phyloP scores from a whole-genome alignment of 2,113 vertebrate genomes.

The Tachysurus fulvidraco region DNA sequence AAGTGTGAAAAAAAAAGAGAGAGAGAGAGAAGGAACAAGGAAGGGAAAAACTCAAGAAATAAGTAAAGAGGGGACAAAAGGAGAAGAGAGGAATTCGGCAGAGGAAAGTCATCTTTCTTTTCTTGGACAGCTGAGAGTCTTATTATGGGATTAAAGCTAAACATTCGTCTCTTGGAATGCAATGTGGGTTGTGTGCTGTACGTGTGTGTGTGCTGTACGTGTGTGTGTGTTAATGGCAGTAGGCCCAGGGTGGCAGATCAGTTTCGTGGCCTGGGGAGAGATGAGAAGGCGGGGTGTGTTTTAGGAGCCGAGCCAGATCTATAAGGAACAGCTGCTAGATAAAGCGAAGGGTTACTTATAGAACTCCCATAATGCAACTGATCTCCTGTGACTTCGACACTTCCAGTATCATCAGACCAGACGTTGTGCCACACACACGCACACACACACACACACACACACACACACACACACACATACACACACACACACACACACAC shows the following conservation, averaged over 20 bases:
- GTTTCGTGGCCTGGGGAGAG: slow-evolving; percentile 41
- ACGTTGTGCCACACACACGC: not conserved
- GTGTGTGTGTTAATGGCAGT: slow-evolving; percentile 44
- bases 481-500: slow-evolving; percentile 25
- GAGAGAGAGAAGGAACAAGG: slow-evolving; percentile 45
- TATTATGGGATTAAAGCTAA: slow-evolving; percentile 82
- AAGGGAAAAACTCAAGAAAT: slow-evolving; percentile 54
- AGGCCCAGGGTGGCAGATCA: slow-evolving; percentile 53
- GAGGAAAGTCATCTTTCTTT: slow-evolving; percentile 76
- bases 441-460: slow-evolving; percentile 2
- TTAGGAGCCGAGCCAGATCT: slow-evolving; percentile 34
- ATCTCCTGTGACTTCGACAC: slow-evolving; percentile 27
- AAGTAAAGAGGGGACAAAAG: slow-evolving; percentile 36
- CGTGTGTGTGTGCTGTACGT: slow-evolving; percentile 34
- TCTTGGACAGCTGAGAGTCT: slow-evolving; percentile 79
- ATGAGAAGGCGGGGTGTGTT: slow-evolving; percentile 39
- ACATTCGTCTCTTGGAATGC: slow-evolving; percentile 68
- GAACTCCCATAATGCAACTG: slow-evolving; percentile 41
- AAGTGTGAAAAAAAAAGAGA: slow-evolving; percentile 7
- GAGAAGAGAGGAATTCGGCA: slow-evolving; percentile 66
- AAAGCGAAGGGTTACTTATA: slow-evolving; percentile 39
- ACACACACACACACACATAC: slow-evolving; percentile 26
- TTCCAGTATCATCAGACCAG: slow-evolving; percentile 24
- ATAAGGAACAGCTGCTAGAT: slow-evolving; percentile 52
- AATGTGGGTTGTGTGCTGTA: slow-evolving; percentile 42